phyloP scores from a whole-genome alignment of 2,797 vertebrate genomes.

The Coracias cyanogaster region DNA sequence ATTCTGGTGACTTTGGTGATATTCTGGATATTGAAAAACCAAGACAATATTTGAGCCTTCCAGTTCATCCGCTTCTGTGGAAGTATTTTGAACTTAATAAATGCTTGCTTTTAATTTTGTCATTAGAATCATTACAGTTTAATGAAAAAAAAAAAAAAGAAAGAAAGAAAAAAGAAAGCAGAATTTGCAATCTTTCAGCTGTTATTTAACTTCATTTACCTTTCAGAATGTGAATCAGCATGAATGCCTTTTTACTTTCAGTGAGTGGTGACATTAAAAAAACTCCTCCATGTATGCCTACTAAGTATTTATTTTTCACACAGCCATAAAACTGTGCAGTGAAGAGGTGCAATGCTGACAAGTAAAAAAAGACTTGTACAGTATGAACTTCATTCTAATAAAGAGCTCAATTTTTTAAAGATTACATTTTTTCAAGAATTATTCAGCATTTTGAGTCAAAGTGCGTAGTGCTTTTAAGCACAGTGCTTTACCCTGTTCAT shows the following conservation, averaged over 20 bases:
- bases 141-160: not conserved
- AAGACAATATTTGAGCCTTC: not conserved
- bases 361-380: not conserved
- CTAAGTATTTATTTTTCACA: not conserved
- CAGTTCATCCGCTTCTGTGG: not conserved
- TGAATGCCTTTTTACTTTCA: not conserved
- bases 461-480: not conserved
- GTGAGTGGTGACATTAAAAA: not conserved
- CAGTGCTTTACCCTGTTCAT: not conserved
- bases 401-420: not conserved
- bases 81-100: not conserved
- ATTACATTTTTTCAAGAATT: not conserved
- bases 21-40: not conserved
- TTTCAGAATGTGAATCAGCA: not conserved
- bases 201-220: not conserved
- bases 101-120: not conserved
- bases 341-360: not conserved
- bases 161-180: too few species aligned
- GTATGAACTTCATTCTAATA: not conserved
- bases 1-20: not conserved
- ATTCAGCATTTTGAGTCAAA: not conserved
- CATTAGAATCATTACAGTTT: not conserved
- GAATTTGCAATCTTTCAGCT: not conserved
- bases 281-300: fast-evolving
- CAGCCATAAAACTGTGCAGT: not conserved